Percentiles rank a stretch among this genome's conserved stretches.
phyloP scores from a whole-genome alignment of 2,113 vertebrate species.

The Lepus timidus region DNA sequence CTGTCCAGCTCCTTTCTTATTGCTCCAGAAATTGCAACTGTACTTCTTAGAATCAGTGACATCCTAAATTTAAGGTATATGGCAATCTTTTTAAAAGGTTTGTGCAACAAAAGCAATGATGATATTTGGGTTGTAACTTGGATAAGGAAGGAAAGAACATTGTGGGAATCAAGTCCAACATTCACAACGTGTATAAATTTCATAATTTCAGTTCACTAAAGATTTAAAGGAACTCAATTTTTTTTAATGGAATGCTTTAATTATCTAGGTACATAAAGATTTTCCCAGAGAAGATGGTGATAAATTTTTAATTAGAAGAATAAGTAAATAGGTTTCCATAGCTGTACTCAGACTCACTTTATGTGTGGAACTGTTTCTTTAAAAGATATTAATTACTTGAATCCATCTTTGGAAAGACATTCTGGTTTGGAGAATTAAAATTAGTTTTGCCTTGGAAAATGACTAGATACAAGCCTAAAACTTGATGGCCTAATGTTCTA shows the following conservation, averaged over 20 bases:
- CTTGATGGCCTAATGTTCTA: neutral
- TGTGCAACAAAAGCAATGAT: neutral
- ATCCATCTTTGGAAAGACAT: neutral
- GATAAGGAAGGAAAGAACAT: neutral
- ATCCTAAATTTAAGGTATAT: constrained; percentile 3
- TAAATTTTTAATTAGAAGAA: constrained; percentile 12
- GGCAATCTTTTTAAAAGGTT: neutral
- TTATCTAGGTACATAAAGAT: neutral
- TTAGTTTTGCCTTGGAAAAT: neutral
- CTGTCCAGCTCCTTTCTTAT: neutral
- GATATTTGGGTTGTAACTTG: neutral
- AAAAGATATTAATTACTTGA: neutral
- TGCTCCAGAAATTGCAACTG: neutral
- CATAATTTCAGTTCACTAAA: constrained; percentile 32
- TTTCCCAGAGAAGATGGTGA: neutral
- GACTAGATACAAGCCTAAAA: neutral
- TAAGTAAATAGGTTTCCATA: neutral
- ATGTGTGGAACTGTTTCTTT: neutral
- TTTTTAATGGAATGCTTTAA: constrained; percentile 4
- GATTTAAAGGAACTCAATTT: neutral
- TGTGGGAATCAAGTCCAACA: neutral
- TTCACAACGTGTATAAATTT: constrained; percentile 22
- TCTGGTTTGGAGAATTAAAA: neutral
- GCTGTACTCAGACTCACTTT: neutral
- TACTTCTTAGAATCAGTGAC: neutral